Conservation (phyloP, 2,113 vertebrate genomes). For the Triplophysa rosa region DNA sequence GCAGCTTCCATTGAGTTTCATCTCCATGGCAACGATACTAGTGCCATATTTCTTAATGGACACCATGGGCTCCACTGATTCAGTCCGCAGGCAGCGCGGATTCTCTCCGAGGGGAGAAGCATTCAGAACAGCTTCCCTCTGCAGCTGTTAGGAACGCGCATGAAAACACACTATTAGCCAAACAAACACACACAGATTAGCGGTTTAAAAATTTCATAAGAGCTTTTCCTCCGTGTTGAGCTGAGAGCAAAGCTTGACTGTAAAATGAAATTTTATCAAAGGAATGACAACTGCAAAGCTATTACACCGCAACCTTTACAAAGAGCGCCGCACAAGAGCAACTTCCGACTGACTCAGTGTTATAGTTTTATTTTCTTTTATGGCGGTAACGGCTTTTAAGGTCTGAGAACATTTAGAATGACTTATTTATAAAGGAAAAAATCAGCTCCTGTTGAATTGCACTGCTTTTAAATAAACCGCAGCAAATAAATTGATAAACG, state of each 20-base stretch:
- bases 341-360: not conserved
- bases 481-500: not conserved
- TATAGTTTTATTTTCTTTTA: slow-evolving; percentile 5
- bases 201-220: slow-evolving; percentile 5
- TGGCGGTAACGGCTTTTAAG: not conserved
- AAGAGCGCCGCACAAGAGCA: not conserved
- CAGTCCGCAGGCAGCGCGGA: slow-evolving; percentile 70
- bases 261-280: not conserved
- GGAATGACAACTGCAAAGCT: not conserved
- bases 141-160: slow-evolving; percentile 47
- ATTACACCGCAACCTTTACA: not conserved
- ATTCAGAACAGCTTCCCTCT: slow-evolving; percentile 54
- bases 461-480: not conserved
- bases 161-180: slow-evolving; percentile 45
- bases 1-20: slow-evolving; percentile 62
- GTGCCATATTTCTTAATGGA: slow-evolving; percentile 66
- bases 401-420: too few species aligned
- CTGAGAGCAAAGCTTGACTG: not conserved
- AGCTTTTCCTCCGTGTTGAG: not conserved
- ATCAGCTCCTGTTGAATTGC: not conserved
- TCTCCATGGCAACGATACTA: slow-evolving; percentile 63
- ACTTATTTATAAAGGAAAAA: too few species aligned
- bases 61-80: slow-evolving; percentile 71
- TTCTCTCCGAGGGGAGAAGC: slow-evolving; percentile 68
- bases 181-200: slow-evolving; percentile 37